Evolutionary conservation across 2,113 vertebrate genomes (phyloP), one percentile per base, ranked within the genome.

Genomic region (Scolopax mira): DNA sequence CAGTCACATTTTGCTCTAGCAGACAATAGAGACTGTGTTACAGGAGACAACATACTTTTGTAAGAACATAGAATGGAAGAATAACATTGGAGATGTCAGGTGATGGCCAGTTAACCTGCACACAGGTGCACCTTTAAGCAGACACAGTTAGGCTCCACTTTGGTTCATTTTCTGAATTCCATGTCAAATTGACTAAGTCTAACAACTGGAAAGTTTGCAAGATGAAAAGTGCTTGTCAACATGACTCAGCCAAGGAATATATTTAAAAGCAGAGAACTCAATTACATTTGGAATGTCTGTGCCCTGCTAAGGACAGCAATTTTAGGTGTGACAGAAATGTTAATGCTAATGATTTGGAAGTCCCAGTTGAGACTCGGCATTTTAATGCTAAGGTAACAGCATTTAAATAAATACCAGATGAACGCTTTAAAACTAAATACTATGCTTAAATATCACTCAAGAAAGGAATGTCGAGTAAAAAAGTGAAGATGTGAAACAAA

Each of bases 211-310:
- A 93, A 72, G 70, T 79, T 79, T 83, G 91, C 78, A 73, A 58
- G 74, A 91, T 61, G 54, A 91, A 95, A 95, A 95, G 35, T 62
- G 39, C 52, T 91, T 94, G 91, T 93, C 84, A 95, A 49, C 62
- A 14, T 85, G 78, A 85, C 67, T 85, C 70, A 51, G 87, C 42
- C 54, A 85, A 91, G 44, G 66, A 69, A 89, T 69, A 89, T 83
- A 94, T 51, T 83, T 89, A 88, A 88, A 91, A 95, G 88, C 37
- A 91, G 54, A 75, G 70, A 91, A 88, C 46, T 75, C 85, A 95
- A 85, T 93, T 85, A 93, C 54, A 77, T 79, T 46, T 85, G 88
- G 89, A 91, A 96, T 93, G 91, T 2, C 81, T 73, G 37, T 83
- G 46, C 33, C 54, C 58, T 57, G 71, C 62, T 89, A 91, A 82